These are phyloP conservation scores for Sandelia bainsii DNA, from an alignment of 2,797 vertebrate species.

Conservation along the genomic window DNA sequence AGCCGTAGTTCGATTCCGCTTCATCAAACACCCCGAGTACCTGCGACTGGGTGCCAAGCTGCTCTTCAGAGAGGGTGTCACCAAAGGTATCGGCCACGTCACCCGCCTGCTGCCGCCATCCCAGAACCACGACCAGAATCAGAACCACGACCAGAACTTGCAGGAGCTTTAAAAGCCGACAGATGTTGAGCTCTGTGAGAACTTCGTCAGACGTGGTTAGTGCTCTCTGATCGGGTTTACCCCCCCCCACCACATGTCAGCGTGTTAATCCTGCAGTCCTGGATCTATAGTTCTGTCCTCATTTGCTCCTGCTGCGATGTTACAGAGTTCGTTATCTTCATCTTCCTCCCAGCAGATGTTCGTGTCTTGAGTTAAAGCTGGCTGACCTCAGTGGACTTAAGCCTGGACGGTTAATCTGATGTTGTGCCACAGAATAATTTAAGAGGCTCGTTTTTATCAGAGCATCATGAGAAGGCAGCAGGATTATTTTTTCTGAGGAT, in stretches of 20 bases:
- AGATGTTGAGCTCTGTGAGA: slow-evolving; percentile 20
- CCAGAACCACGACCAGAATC: slow-evolving; percentile 76
- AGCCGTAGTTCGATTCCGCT: slow-evolving; percentile 94
- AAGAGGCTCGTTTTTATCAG: slow-evolving; percentile 16
- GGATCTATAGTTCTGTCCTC: slow-evolving; percentile 21
- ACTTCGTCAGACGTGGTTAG: background rate
- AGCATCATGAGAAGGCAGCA: slow-evolving; percentile 3
- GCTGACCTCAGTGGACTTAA: slow-evolving; percentile 39
- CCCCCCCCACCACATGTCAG: slow-evolving; percentile 4
- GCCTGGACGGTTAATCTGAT: slow-evolving; percentile 41
- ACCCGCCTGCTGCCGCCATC: slow-evolving; percentile 89
- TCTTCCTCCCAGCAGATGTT: slow-evolving; percentile 24
- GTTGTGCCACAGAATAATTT: slow-evolving; percentile 34
- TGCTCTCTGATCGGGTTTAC: background rate
- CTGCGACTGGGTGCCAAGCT: slow-evolving; percentile 95
- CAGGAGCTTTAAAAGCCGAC: slow-evolving; percentile 35
- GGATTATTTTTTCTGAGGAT: slow-evolving; percentile 29
- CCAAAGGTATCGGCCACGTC: slow-evolving; percentile 98
- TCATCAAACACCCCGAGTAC: slow-evolving; percentile 97
- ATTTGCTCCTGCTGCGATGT: background rate
- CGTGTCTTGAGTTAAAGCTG: slow-evolving; percentile 30
- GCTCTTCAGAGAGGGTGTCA: slow-evolving; percentile 96
- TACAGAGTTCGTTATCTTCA: slow-evolving; percentile 12
- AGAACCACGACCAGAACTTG: slow-evolving; percentile 65
- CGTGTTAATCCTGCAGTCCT: slow-evolving; percentile 23